These are phyloP conservation scores for Melinaea marsaeus DNA, from an alignment of 2,888 invertebrate genomes.

Conservation along the genomic window DNA sequence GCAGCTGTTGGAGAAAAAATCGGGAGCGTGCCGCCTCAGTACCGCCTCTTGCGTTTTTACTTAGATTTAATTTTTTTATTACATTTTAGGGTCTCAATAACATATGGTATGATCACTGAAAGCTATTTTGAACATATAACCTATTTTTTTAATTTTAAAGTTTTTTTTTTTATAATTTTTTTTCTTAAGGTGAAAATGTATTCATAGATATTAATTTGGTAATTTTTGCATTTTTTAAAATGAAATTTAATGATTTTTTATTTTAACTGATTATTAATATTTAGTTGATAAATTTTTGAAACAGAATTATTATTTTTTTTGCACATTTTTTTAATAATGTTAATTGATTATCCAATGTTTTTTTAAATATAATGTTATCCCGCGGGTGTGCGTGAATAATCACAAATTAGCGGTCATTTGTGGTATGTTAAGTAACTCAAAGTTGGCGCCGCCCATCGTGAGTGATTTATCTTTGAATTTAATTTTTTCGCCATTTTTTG, in stretches of 20 bases:
- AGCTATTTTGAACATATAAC: slow-evolving; percentile 6
- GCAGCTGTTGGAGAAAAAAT: slow-evolving; percentile 63
- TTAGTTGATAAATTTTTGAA: background rate
- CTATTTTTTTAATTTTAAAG: no score
- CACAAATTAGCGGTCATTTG: slow-evolving; percentile 62
- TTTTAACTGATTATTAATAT: background rate
- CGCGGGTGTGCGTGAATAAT: slow-evolving; percentile 71
- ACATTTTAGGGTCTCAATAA: slow-evolving; percentile 12
- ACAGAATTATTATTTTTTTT: background rate
- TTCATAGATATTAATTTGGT: no score
- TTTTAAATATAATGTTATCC: slow-evolving; percentile 20
- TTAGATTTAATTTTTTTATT: slow-evolving; percentile 55
- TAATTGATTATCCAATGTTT: slow-evolving; percentile 27
- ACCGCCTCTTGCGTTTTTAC: slow-evolving; percentile 57
- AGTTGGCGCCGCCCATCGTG: slow-evolving; percentile 48
- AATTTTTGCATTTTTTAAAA: background rate
- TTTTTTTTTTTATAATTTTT: no score
- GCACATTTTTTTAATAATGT: background rate
- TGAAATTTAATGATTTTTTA: background rate
- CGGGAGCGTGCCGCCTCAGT: slow-evolving; percentile 67
- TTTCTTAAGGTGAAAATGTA: no score
- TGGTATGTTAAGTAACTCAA: slow-evolving; percentile 36
- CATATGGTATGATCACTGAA: slow-evolving; percentile 43
- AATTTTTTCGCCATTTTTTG: slow-evolving; percentile 3
- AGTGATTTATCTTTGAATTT: slow-evolving; percentile 29